phyloP scores from a whole-genome alignment of 2,797 vertebrate species.

The Pogonophryne albipinna region DNA sequence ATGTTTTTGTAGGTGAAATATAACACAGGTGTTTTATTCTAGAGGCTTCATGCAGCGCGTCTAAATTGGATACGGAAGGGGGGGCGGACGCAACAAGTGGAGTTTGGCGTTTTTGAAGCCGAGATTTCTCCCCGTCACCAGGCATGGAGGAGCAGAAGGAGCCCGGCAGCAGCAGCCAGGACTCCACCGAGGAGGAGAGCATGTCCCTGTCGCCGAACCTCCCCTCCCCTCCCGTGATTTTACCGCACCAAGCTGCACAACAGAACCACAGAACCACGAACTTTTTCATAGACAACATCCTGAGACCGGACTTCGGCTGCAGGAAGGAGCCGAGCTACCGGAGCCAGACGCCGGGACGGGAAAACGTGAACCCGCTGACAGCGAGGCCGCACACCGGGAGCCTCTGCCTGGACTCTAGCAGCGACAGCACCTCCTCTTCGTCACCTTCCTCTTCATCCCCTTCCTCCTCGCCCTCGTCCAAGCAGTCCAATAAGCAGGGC shows the following conservation, averaged over 20 bases:
- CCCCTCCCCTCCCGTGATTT: conserved; percentile 86
- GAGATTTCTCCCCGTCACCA: conserved; percentile 39
- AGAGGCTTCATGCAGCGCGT: conserved; percentile 52
- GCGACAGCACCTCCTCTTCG: conserved; percentile 87
- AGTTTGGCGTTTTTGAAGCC: conserved; percentile 75
- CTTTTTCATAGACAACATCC: conserved; percentile 98
- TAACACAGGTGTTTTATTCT: conserved; percentile 42
- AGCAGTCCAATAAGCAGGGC: conserved; percentile 80
- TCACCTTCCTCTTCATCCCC: conserved; percentile 75
- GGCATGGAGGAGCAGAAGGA: conserved; percentile 93
- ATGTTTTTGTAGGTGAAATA: conserved; percentile 76
- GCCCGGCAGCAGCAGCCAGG: conserved; percentile 81
- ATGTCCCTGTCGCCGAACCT: conserved; percentile 91
- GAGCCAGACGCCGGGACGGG: conserved; percentile 88
- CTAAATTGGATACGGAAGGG: conserved; percentile 77
- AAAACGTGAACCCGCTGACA: conserved; percentile 89
- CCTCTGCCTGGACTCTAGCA: conserved; percentile 90
- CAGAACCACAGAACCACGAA: conserved; percentile 94
- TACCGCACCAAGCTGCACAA: conserved; percentile 87
- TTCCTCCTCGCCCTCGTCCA: conserved; percentile 84
- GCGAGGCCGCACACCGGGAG: conserved; percentile 86
- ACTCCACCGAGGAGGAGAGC: conserved; percentile 91
- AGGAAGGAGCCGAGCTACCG: conserved; percentile 88
- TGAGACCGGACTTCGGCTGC: conserved; percentile 97
- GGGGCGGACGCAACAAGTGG: conserved; percentile 83